Percentiles rank a stretch among this genome's conserved stretches.
These are phyloP conservation scores for Notamacropus eugenii DNA, from an alignment of 2,797 vertebrate species.

Conservation along the genomic window DNA sequence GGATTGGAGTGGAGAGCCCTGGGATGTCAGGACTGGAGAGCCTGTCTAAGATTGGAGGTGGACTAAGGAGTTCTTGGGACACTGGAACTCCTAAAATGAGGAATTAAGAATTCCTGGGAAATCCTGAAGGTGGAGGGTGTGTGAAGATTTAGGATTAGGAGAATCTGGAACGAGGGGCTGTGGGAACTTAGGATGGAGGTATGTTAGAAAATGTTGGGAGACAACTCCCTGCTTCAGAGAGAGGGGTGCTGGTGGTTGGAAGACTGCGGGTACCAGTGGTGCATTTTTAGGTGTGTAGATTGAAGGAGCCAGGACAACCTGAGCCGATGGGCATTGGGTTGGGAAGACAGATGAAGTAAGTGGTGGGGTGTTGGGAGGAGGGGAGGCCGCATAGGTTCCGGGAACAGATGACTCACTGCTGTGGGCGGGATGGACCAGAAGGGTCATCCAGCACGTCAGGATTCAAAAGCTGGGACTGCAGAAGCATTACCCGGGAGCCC, in stretches of 20 bases:
- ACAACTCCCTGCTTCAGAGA: not conserved
- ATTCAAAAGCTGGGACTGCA: not conserved
- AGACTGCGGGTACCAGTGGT: not conserved
- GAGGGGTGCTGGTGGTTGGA: not conserved
- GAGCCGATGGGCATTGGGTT: not conserved
- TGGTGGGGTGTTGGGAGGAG: not conserved
- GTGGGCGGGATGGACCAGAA: not conserved
- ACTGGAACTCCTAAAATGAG: not conserved
- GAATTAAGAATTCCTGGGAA: not conserved
- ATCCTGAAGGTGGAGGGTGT: not conserved
- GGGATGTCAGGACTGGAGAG: not conserved
- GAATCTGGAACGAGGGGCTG: not conserved
- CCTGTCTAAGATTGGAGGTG: not conserved
- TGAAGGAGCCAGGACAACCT: not conserved
- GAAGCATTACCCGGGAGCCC: not conserved
- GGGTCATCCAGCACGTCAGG: not conserved
- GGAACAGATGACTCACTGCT: not conserved
- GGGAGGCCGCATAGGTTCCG: not conserved
- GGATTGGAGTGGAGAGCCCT: not conserved
- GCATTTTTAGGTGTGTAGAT: not conserved
- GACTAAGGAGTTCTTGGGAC: not conserved
- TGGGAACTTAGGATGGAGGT: not conserved
- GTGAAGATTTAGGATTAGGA: not conserved
- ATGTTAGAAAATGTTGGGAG: not conserved
- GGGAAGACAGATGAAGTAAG: not conserved